These are phyloP conservation scores for Monopis laevigella DNA, from an alignment of 2,888 invertebrate species.

Conservation along the genomic window DNA sequence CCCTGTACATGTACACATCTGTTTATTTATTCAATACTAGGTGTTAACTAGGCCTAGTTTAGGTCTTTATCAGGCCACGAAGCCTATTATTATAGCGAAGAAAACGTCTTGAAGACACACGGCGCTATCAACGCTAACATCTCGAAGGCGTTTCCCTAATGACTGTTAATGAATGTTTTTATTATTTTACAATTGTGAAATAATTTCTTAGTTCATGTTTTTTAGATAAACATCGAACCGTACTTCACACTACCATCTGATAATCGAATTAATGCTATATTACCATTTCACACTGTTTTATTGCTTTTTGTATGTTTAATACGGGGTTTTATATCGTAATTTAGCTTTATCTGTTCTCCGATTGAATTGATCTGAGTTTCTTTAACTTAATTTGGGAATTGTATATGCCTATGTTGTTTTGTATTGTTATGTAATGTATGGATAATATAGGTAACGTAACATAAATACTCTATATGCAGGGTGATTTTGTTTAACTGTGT, in stretches of 20 bases:
- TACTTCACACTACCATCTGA: constrained; percentile 67
- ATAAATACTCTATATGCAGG: too few species aligned
- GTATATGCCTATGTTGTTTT: too few species aligned
- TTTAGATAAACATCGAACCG: constrained; percentile 64
- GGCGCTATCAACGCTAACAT: constrained; percentile 47
- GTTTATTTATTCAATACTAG: constrained; percentile 18
- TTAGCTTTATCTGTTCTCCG: constrained; percentile 56
- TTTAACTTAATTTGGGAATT: constrained; percentile 6
- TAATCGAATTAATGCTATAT: constrained; percentile 65
- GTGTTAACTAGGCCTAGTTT: constrained; percentile 32
- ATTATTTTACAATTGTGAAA: constrained; percentile 64
- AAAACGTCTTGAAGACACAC: constrained; percentile 24
- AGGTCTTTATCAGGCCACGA: constrained; percentile 21
- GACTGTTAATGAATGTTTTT: constrained; percentile 65
- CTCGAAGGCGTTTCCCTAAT: constrained; percentile 58
- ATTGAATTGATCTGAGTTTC: constrained; percentile 54
- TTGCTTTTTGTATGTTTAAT: constrained; percentile 59
- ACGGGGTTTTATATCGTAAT: constrained; percentile 52
- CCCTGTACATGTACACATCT: too few species aligned
- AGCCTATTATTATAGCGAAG: constrained; percentile 47
- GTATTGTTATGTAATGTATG: too few species aligned
- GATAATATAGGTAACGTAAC: too few species aligned
- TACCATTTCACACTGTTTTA: constrained; percentile 64
- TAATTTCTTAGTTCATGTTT: constrained; percentile 58
- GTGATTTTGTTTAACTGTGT: too few species aligned